Conservation (phyloP, 2,113 vertebrate species). For the Arizona elegans region DNA sequence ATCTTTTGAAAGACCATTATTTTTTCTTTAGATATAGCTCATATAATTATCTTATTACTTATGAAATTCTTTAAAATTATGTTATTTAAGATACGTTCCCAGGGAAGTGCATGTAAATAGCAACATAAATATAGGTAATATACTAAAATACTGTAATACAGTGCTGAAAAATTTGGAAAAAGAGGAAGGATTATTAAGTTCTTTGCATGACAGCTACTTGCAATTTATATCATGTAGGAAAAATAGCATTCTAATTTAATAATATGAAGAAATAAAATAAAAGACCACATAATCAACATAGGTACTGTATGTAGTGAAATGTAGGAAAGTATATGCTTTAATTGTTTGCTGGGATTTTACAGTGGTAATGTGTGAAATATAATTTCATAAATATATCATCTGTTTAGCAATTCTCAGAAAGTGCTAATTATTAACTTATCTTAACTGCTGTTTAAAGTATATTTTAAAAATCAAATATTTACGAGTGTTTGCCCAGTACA, state of each 20-base stretch:
- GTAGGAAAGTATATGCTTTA: constrained; percentile 27
- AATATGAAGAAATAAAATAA: background rate
- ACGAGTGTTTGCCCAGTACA: background rate
- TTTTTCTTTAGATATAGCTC: background rate
- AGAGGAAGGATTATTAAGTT: background rate
- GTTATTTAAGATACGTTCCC: background rate
- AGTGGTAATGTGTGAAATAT: background rate
- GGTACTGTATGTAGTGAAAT: background rate
- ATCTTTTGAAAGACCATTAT: background rate
- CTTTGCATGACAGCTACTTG: background rate
- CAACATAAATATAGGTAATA: background rate
- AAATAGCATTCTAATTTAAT: constrained; percentile 7
- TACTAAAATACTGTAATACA: background rate
- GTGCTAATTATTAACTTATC: background rate
- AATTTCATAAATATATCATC: background rate
- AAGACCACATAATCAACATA: constrained; percentile 5
- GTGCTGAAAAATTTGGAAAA: background rate
- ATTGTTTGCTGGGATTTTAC: background rate
- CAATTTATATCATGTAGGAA: background rate
- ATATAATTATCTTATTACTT: background rate
- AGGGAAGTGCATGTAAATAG: background rate
- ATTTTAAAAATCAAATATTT: background rate
- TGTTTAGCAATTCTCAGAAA: background rate
- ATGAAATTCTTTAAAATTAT: background rate
- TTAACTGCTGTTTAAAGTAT: background rate